Base-by-base conservation (phyloP, 2,797 vertebrate genomes). In the Poeciliopsis gracilis region DNA sequence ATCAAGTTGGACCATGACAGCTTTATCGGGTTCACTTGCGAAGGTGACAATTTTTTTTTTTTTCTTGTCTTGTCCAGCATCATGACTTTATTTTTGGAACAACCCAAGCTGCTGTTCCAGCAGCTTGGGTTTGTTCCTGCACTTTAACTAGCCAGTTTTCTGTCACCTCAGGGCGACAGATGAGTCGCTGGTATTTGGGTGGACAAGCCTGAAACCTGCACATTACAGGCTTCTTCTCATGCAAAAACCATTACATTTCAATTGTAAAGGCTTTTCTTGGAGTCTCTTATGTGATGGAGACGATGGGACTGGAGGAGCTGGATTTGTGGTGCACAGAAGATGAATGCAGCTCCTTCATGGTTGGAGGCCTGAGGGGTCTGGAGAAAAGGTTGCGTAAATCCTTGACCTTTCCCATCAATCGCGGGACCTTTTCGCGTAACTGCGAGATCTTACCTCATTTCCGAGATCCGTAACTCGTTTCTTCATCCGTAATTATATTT, bases 291-390 rank as follows among this genome's bases (percentile, higher is more conserved):
- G 63, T 4, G 28, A 13, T 36, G 25, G 23, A 3, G 6, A 72
- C 70, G 28, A 47, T 2, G 30, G 71, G 73, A 57, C 72, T 25
- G 66, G 77, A 66, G 69, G 46, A 84, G 74, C 67, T 71, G 77
- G 1, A 76, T 72, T 4, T 66, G 4, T 47, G 46, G 46, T 16
- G 46, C 46, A 5, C 1, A 16, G 46, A 5, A 16, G 46, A 47
- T 1, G 16, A 47, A 47, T 15, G 0, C 15, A 47, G 46, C 51
- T 53, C 3, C 51, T 53, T 9, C 20, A 10, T 25, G 51, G 25
- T 53, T 23, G 51, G 51, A 53, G 51, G 10, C 51, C 23, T 53
- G 51, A 23, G 23, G 9, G 9, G 51, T 11, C 23, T 53, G 51
- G 51, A 53, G 23, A 23, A 25, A 25, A 53, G 23, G 10, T 25